Evolutionary conservation across 1,140 invertebrate species (phyloP).

Genomic region (Brachionus angularis): DNA sequence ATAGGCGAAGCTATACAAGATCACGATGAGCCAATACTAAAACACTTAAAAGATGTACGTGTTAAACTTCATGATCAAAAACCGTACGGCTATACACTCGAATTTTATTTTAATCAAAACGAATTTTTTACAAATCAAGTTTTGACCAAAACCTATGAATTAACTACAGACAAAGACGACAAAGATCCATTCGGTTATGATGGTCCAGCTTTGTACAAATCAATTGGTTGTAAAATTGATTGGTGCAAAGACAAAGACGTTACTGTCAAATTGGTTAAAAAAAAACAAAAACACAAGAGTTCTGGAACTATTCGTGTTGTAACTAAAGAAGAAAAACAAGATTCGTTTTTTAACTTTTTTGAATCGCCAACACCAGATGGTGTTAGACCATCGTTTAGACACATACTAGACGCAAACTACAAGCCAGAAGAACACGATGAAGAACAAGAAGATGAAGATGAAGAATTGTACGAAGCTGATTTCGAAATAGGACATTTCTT

Average conservation of each 20-base stretch:
- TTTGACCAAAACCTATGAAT: conserved; percentile 88
- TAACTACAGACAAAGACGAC: conserved; percentile 83
- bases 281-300: conserved; percentile 97
- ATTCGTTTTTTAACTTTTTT: conserved; percentile 99
- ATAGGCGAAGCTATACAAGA: conserved; percentile 81
- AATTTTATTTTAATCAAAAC: conserved; percentile 90
- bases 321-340: conserved; percentile 77
- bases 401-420: conserved; percentile 46
- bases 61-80: conserved; percentile 68
- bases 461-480: conserved; percentile 77
- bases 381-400: conserved; percentile 18
- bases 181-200: conserved; percentile 91
- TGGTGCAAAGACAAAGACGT: conserved; percentile 96
- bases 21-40: conserved; percentile 88
- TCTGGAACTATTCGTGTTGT: conserved; percentile 83
- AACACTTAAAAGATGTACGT: conserved; percentile 83
- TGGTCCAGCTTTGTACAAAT: conserved; percentile 92
- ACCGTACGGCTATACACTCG: conserved; percentile 74
- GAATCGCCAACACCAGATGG: conserved; percentile 65
- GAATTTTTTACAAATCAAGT: conserved; percentile 91
- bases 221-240: conserved; percentile 81
- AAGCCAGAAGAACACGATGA: conserved; percentile 51
- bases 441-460: conserved; percentile 60
- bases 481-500: conserved; percentile 98
- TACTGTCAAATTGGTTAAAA: conserved; percentile 90